A percentile compares a stretch with the other conserved stretches of the same genome.
phyloP scores from a whole-genome alignment of 1,140 invertebrate genomes.

The Drosophila suzukii region DNA sequence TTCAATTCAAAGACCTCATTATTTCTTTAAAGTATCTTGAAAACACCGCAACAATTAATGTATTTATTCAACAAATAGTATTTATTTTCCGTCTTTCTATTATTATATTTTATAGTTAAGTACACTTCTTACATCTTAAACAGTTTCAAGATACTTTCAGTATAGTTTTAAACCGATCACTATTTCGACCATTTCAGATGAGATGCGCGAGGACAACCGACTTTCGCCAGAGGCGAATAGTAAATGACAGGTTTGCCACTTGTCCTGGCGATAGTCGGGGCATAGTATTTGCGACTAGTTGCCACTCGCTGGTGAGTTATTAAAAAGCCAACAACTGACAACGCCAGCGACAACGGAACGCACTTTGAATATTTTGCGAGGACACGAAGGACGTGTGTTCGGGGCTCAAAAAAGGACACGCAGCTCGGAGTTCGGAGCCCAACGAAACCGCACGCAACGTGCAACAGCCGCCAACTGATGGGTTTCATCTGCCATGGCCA shows the following conservation, averaged over 20 bases:
- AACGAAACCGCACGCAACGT: slow-evolving; percentile 75
- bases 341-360: slow-evolving; percentile 35
- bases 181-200: background rate
- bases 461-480: slow-evolving; percentile 80
- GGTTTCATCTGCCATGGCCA: slow-evolving; percentile 62
- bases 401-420: slow-evolving; percentile 38
- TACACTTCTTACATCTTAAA: background rate
- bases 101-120: background rate
- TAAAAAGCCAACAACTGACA: slow-evolving; percentile 48
- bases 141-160: background rate
- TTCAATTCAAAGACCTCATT: no score
- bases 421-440: slow-evolving; percentile 48
- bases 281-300: slow-evolving; percentile 46
- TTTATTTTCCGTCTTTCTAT: background rate
- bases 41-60: no score
- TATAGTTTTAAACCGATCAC: slow-evolving; percentile 22
- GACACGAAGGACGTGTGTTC: slow-evolving; percentile 26
- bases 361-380: slow-evolving; percentile 64
- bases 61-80: background rate
- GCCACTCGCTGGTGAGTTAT: slow-evolving; percentile 36
- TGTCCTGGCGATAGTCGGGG: slow-evolving; percentile 42
- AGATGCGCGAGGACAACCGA: slow-evolving; percentile 55
- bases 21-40: no score
- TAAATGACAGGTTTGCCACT: slow-evolving; percentile 56
- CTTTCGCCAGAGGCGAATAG: slow-evolving; percentile 53